Conservation (phyloP, 2,113 vertebrate genomes). For the Melanerpes formicivorus region DNA sequence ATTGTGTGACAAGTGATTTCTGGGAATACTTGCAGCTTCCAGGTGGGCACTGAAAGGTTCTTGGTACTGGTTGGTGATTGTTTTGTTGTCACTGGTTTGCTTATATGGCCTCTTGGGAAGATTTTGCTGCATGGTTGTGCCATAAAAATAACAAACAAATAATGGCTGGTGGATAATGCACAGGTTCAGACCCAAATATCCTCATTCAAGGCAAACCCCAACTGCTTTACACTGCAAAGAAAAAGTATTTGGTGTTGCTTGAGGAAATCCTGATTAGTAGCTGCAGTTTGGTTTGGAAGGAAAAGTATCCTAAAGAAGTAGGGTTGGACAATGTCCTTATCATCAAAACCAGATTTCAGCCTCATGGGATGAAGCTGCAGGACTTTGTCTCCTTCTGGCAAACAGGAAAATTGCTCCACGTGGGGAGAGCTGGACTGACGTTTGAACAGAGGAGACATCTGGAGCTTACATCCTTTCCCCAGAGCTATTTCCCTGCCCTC, state of each 20-base stretch:
- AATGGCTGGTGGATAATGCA: background rate
- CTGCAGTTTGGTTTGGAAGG: background rate
- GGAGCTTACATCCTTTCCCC: background rate
- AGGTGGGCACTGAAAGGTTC: background rate
- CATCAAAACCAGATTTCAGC: background rate
- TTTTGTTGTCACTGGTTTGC: background rate
- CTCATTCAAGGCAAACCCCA: background rate
- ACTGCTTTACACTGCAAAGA: background rate
- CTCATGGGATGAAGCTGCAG: rapidly evolving
- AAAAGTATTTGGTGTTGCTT: background rate
- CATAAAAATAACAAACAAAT: background rate
- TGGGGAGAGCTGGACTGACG: background rate
- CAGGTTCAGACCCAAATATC: background rate
- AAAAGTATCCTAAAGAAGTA: background rate
- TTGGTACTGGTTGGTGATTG: background rate
- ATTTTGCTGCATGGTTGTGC: background rate
- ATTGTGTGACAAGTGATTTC: background rate
- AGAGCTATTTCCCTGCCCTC: background rate
- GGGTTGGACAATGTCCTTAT: background rate
- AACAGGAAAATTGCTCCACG: background rate
- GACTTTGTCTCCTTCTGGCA: background rate
- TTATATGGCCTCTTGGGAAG: background rate
- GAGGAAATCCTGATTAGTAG: background rate
- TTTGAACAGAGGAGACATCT: background rate
- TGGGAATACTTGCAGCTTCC: background rate